Evolutionary conservation across 2,888 invertebrate genomes (phyloP), one percentile per base, ranked within the genome.

Genomic region (Meteorus colon): DNA sequence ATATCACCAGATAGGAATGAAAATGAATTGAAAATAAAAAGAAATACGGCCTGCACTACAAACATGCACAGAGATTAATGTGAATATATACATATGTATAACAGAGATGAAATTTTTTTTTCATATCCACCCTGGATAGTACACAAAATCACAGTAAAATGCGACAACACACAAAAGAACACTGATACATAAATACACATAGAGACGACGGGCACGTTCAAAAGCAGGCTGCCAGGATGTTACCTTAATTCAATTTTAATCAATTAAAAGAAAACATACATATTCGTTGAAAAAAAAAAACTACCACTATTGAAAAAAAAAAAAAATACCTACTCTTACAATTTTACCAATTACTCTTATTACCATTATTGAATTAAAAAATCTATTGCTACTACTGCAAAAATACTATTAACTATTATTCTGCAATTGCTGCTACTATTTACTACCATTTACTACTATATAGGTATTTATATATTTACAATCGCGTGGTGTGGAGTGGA

Each of bases 391-490:
- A 79, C 73, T 83, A 83, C 59, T 76, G 82, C 77, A 80, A 81
- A 79, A 34, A 51, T 81, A 79, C 77, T 76, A 78, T 81, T 75
- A 83, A 84, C 79, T 83, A 81, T 73, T 81, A 81, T 77, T 82
- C 82, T 78, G 66, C 73, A 78, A 76, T 77, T 80, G 82, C 79
- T 80, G 81, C 73, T 81, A 81, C 78, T 80, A 80, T 68, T 66
- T 55, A 55, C 55, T 81, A 80, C 78, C 74, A 78, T 81, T 76
- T 83, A 84, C 80, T 83, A 81, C 73, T 82, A 82, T 87, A 87
- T 89, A 89, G 88, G 86, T 89, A 88, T 89, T 89, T 89, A 88
- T 88, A 89, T 88, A 89, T 89, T 89, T 89, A 89, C 89, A 89
- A 89, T 83, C 85, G 89, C 88, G 88, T 89, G 89, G 89, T 89